Evolutionary conservation across 2,113 vertebrate genomes (phyloP).

Genomic region (Misgurnus mizolepis): DNA sequence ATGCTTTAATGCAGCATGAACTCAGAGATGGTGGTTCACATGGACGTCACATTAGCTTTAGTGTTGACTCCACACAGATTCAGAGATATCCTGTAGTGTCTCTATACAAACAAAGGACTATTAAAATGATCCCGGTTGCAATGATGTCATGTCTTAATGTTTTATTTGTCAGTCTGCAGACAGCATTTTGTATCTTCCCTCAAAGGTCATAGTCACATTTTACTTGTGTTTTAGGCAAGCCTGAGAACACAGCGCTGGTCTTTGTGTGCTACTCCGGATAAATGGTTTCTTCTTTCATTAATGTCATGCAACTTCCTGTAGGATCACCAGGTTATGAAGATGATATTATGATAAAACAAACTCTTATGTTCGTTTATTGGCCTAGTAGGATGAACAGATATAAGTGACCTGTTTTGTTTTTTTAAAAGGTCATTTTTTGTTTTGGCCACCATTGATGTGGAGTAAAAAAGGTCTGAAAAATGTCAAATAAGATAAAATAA

Average conservation of each 20-base stretch:
- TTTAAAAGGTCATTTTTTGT: neutral
- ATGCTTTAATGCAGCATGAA: too few relatives aligned
- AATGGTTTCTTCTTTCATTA: constrained; percentile 50
- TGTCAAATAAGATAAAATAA: neutral
- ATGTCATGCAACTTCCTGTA: neutral
- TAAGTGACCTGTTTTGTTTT: neutral
- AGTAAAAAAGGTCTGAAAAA: neutral
- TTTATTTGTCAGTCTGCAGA: constrained; percentile 4
- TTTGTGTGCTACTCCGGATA: constrained; percentile 66
- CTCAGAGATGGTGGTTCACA: too few relatives aligned
- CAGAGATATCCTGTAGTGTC: too few relatives aligned
- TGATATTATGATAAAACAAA: neutral
- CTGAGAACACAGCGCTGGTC: constrained; percentile 66
- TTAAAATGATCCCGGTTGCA: neutral
- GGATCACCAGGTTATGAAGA: neutral
- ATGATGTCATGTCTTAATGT: constrained; percentile 12
- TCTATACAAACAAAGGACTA: neutral
- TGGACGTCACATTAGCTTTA: too few relatives aligned
- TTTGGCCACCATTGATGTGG: neutral
- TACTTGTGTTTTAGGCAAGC: constrained; percentile 53
- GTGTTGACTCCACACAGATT: too few relatives aligned
- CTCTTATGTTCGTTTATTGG: too few relatives aligned
- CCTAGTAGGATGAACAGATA: too few relatives aligned
- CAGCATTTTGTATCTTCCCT: constrained; percentile 1
- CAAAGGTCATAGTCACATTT: constrained; percentile 58